Base-by-base conservation (phyloP, 2,113 vertebrate genomes). In the Chionis minor region DNA sequence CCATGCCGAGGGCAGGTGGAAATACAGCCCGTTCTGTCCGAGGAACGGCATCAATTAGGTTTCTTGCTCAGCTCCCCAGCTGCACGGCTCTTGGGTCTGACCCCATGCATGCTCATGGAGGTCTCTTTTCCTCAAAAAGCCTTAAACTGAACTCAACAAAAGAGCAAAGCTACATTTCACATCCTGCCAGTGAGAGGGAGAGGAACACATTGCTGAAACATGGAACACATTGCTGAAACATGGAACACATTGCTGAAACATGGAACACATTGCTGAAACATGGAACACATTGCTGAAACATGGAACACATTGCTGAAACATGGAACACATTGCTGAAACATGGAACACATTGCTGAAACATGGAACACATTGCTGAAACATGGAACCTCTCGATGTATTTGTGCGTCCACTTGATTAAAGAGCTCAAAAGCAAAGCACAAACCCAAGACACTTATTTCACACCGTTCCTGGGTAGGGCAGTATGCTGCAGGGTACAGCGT, bases 91-190 rank as follows among this genome's bases (percentile, higher is more conserved):
- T 23, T 49, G 49, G 5, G 20, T 49, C 19, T 22, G 47, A 49
- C 22, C 47, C 10, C 20, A 49, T 9, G 38, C 1, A 0, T 3
- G 14, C n/a, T 40, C 10, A 30, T 6, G 5, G 4, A 91, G 8
- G 42, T 47, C n/a, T 24, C 35, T 83, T 12, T 23, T 56, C 55
- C 49, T 42, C 24, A 73, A 72, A 63, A 88, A 70, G 30, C 14
- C 13, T 63, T 27, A 44, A 32, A 73, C 1, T 18, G 27, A 73
- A 73, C 45, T 51, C 32, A 54, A 20, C 8, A 75, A 61, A 59
- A 91, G 47, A 78, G 20, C 22, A 74, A 82, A 92, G 24, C 32
- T 65, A 23, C 27, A 23, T 40, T 85, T 72, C 56, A n/a, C 30
- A 35, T 40, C 65, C 81, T 66, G 62, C 12, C 72, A 70, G 44